A percentile compares a stretch with the other conserved stretches of the same genome.
Evolutionary conservation across 2,113 vertebrate species (phyloP).

Genomic region (Mohoua ochrocephala): DNA sequence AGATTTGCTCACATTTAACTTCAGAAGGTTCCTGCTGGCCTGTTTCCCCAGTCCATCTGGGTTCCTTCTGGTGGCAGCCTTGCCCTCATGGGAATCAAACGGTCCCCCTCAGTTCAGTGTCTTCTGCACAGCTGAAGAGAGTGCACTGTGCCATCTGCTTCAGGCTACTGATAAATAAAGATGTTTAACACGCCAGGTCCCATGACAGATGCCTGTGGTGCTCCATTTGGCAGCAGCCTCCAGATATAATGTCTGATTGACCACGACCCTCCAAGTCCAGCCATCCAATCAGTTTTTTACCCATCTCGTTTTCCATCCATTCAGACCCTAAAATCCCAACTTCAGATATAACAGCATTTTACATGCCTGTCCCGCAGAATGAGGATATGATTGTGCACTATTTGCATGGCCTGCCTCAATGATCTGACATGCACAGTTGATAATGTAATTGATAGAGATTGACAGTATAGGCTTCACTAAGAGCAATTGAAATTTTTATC

Average conservation of each 20-base stretch:
- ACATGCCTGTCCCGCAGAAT: neutral
- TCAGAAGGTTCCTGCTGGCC: neutral
- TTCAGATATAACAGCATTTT: neutral
- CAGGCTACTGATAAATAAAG: neutral
- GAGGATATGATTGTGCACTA: neutral
- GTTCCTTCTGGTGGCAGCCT: neutral
- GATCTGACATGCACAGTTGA: neutral
- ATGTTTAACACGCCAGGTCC: neutral
- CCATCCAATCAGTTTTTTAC: neutral
- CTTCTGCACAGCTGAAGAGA: neutral
- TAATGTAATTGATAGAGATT: neutral
- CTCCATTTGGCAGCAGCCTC: neutral
- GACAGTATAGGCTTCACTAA: neutral
- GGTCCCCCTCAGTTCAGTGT: neutral
- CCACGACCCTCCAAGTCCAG: neutral
- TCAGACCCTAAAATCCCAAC: neutral
- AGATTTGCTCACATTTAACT: neutral
- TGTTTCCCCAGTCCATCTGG: neutral
- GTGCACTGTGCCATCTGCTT: neutral
- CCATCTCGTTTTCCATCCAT: neutral
- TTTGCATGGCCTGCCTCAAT: neutral
- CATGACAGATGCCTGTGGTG: neutral
- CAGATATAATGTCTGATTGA: neutral
- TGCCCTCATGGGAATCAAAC: neutral
- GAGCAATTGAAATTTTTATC: neutral